Evolutionary conservation across 2,888 invertebrate genomes (phyloP), one percentile per base, ranked within the genome.

Genomic region (Hartigia nigra): DNA sequence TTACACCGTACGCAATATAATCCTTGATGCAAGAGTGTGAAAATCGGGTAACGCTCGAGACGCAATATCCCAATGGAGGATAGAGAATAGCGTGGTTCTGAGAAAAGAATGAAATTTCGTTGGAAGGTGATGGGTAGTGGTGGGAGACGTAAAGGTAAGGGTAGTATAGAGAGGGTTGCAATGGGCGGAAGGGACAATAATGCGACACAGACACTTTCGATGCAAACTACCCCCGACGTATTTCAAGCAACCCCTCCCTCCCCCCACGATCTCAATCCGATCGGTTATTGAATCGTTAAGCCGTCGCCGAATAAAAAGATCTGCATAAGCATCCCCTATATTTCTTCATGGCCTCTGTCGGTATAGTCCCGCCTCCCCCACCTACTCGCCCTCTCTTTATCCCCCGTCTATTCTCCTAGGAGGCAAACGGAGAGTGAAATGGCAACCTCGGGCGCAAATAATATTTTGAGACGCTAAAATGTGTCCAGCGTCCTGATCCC

Each of bases 271-370:
- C 69, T 79, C 75, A 81, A 83, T 84, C 83, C 84, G 88, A 91
- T 91, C 90, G 89, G 90, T 91, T 91, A 91, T 91, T 91, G 91
- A 91, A 91, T 90, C 90, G 91, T 91, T 91, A 90, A 91, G 90
- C 90, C 87, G 78, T 81, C 82, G 75, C 78, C 84, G 88, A 89
- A 89, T 90, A 90, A 90, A 89, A 88, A 88, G 87, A 86, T 88
- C 85, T 85, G 85, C 85, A 87, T 86, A 87, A 86, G 84, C 86
- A 86, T 39, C 75, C 77, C 82, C 80, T 81, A 74, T 82, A 75
- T 84, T 79, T 79, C 75, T 69, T 78, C 79, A 55, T 74, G 75
- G 31, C 75, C 55, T 55, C 39, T 23, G 39, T 39, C 39, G 32
- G 31, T 32, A 32, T 31, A 72, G 31, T 5, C 12, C 14, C 70